Evolutionary conservation across 30 jellyfish, hydroid and myxozoan species (phyloP), one percentile per base, ranked within the genome.

Genomic region (Nemopilema nomurai): DNA sequence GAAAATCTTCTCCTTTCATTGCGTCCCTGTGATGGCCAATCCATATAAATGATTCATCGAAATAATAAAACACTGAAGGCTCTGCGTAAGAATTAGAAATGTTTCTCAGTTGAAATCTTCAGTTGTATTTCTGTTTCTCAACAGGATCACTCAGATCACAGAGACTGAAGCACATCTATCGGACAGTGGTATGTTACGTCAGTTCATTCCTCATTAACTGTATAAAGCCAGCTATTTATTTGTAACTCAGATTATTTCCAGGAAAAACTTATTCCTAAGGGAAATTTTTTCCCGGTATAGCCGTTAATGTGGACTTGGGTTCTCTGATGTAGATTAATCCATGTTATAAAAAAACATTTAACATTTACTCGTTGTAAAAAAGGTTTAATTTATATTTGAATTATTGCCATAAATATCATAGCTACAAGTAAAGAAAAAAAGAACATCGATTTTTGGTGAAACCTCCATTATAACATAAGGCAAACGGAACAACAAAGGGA

Each of bases 131-230:
- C 13, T 41, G 9, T 41, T 41, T 41, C 57, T 41, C 13, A 3
- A 25, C 28, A 26, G 91, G 96, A n/a, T 32, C 97, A 85, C 18
- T 88, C 96, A 69, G 82, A 71, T 49, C 75, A 69, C 74, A 81
- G 28, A 86, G 77, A 62, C 17, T 81, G 96, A 33, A 89, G 83
- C 32, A 81, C 96, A 23, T 87, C 81, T 18, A 90, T 92, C 23
- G 81, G 69, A 50, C 84, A 90, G 62, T 89, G 96, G 84, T 89
- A 25, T 20, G 28, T 21, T 21, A 20, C 31, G 57, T 41, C 57
- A 41, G 6, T 41, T 41, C 57, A 41, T 41, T 41, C 9, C 57
- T 41, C 9, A 41, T 64, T 64, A 20, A 25, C 31, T 25, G 30
- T 64, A 25, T 64, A 25, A 1, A 25, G 18, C 31, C 31, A 3